phyloP scores from a whole-genome alignment of 2,888 invertebrate species.

The Stictocephala bisonia region DNA sequence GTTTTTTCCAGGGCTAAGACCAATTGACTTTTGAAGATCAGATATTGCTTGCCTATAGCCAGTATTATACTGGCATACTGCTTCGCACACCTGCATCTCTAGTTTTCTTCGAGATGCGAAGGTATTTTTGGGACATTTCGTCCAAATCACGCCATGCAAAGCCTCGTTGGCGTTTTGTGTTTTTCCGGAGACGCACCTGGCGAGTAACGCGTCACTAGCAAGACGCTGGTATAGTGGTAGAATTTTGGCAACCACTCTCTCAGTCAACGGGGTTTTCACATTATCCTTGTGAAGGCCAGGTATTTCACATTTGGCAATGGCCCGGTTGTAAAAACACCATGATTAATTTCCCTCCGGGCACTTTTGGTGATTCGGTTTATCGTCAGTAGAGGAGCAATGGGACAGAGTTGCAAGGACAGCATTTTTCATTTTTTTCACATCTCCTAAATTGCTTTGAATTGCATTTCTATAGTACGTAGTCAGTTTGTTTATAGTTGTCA shows the following conservation, averaged over 20 bases:
- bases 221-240: conserved; percentile 32
- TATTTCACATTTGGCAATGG: conserved; percentile 39
- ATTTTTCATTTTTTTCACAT: conserved; percentile 22
- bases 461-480: conserved; percentile 40
- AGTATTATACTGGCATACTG: conserved; percentile 25
- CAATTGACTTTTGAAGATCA: neutral
- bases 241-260: conserved; percentile 33
- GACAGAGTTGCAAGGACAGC: conserved; percentile 26
- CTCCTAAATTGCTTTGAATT: conserved; percentile 32
- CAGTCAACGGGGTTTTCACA: conserved; percentile 31
- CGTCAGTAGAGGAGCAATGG: conserved; percentile 40
- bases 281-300: conserved; percentile 4
- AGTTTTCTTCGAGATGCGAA: conserved; percentile 34
- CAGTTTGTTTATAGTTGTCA: conserved; percentile 36
- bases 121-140: conserved; percentile 20
- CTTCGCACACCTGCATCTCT: neutral
- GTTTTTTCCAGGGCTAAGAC: conserved; percentile 1
- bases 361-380: conserved; percentile 28
- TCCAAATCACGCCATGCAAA: conserved; percentile 34
- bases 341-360: conserved; percentile 27
- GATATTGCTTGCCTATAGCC: neutral
- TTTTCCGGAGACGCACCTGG: conserved; percentile 14
- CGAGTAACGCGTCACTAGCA: conserved; percentile 3
- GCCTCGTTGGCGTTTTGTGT: conserved; percentile 36
- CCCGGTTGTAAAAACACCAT: conserved; percentile 39